Conservation (phyloP, 1,140 invertebrate genomes). For the Chymomyza costata region DNA sequence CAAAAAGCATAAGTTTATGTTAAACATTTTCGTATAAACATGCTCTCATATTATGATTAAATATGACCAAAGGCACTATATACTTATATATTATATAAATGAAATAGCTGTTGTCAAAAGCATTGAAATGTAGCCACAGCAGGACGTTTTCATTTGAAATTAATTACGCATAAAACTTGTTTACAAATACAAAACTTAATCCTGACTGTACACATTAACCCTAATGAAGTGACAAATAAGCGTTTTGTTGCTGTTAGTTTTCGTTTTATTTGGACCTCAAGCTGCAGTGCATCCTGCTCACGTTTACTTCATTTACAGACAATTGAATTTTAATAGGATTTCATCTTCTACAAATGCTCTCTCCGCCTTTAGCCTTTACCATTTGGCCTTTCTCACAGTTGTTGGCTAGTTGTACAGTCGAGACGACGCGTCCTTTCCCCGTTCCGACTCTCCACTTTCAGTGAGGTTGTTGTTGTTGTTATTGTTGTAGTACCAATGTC, state of each 20-base stretch:
- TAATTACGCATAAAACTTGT: constrained; percentile 69
- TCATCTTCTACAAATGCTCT: constrained; percentile 32
- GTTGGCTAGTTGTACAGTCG: constrained; percentile 16
- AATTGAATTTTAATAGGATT: constrained; percentile 72
- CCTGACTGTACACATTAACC: constrained; percentile 58
- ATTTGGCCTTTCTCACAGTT: constrained; percentile 5
- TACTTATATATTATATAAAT: too few relatives aligned
- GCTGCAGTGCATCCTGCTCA: not conserved
- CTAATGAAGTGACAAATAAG: constrained; percentile 72
- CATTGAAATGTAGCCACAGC: constrained; percentile 33
- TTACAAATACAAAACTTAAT: constrained; percentile 64
- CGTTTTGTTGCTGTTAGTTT: not conserved
- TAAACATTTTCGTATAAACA: not conserved
- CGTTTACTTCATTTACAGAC: constrained; percentile 58
- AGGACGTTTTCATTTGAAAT: constrained; percentile 52
- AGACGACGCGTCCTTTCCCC: not conserved
- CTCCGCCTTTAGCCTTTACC: constrained; percentile 1
- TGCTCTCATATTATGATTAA: constrained; percentile 8
- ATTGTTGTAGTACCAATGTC: too few relatives aligned
- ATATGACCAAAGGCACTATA: constrained; percentile 11
- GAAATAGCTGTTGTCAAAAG: constrained; percentile 31
- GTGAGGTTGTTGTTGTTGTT: not conserved
- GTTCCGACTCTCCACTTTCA: not conserved
- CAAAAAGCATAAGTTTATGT: not conserved
- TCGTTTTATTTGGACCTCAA: not conserved